Evolutionary conservation across 2,797 vertebrate species (phyloP), one percentile per base, ranked within the genome.

Genomic region (Takifugu ocellatus): DNA sequence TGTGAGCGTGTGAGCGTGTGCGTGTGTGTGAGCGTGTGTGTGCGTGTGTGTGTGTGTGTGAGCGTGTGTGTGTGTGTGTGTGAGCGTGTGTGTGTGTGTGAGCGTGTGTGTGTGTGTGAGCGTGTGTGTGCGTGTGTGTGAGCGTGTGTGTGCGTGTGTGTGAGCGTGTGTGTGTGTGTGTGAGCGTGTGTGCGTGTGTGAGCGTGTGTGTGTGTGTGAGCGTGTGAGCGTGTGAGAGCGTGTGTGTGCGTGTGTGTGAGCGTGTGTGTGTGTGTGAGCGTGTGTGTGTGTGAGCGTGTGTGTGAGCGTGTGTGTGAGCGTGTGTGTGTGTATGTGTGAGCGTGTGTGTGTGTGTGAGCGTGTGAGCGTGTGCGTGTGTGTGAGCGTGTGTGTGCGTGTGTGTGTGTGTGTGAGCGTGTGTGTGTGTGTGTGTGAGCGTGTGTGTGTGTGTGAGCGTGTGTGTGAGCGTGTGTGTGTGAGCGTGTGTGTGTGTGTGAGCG

Each of bases 401-500:
- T 39, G 36, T 2, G 36, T 1, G 36, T 39, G 36, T 39, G 36
- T 2, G 36, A 7, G 36, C 17, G 29, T 12, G 29, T 52, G 33
- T 25, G 36, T 7, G 5, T 5, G 27, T 12, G 29, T 15, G 36
- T 39, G 36, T n/a, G n/a, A n/a, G n/a, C n/a, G n/a, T n/a, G n/a
- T 1, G 17, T 1, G 17, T 17, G 27, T 33, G 6, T 33, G 16
- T 27, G 25, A 29, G n/a, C n/a, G n/a, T n/a, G 56, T 36, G 11
- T 42, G 26, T 53, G 17, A 17, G 17, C 17, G 51, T 48, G 51
- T 39, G 15, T 44, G 61, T 47, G n/a, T n/a, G n/a, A n/a, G n/a
- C n/a, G n/a, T n/a, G n/a, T 17, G 17, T 17, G 17, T 17, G 17
- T 17, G 17, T 17, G 17, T 17, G 17, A 17, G 17, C 17, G 17